Conservation (phyloP, 2,797 vertebrate species). For the Netta rufina region DNA sequence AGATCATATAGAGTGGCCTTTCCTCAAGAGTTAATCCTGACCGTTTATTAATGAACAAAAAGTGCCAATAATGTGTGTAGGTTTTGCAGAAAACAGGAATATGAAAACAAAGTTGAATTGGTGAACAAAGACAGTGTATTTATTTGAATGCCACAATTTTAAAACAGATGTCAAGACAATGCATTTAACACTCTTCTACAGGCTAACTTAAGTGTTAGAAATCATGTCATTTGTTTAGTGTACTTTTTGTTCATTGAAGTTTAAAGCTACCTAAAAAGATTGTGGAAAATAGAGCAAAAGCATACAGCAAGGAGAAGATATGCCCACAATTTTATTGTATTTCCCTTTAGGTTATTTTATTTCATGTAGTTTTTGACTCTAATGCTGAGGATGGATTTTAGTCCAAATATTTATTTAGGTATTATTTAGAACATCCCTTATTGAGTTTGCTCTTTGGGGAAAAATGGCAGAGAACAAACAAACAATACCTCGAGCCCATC, state of each 20-base stretch:
- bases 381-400: neutral
- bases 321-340: neutral
- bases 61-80: accelerated
- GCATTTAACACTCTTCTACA: neutral
- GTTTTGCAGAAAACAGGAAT: neutral
- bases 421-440: neutral
- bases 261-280: neutral
- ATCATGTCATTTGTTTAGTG: neutral
- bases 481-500: neutral
- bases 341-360: neutral
- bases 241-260: neutral
- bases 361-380: neutral
- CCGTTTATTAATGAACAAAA: neutral
- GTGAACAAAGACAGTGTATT: accelerated
- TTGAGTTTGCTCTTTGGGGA: neutral
- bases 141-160: neutral
- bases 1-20: neutral
- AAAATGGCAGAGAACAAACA: neutral
- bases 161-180: neutral
- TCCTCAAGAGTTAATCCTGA: neutral
- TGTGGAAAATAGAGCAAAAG: neutral
- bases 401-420: neutral
- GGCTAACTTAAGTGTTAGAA: neutral
- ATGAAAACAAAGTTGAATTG: neutral
- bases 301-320: neutral